Conservation (phyloP, 1,140 invertebrate species). For the Pinna nobilis region DNA sequence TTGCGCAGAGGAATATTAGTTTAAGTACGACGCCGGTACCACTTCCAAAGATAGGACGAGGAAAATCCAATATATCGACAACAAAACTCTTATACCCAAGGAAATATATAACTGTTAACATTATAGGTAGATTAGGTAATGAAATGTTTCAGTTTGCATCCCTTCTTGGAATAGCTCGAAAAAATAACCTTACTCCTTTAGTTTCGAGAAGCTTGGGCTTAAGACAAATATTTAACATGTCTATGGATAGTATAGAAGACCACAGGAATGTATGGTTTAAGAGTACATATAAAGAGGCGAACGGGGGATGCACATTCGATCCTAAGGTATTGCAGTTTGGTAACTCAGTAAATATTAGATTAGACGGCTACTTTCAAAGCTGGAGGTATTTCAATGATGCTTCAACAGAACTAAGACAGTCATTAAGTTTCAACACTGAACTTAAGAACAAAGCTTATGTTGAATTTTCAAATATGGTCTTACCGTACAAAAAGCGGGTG, state of each 20-base stretch:
- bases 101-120: conserved; percentile 2
- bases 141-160: conserved; percentile 49
- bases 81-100: no score
- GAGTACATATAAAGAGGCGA: conserved; percentile 10
- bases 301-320: conserved; percentile 44
- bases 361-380: conserved; percentile 48
- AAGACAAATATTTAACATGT: conserved; percentile 33
- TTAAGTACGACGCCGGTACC: no score
- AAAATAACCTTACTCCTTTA: conserved; percentile 35
- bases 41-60: no score
- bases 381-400: conserved; percentile 47
- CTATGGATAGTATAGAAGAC: not conserved
- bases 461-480: conserved; percentile 9
- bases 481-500: not conserved
- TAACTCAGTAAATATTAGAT: conserved; percentile 15
- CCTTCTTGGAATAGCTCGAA: conserved; percentile 37
- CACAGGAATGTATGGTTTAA: not conserved
- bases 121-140: conserved; percentile 45
- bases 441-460: conserved; percentile 12
- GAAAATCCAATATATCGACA: no score
- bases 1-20: no score
- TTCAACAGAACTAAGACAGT: conserved; percentile 20
- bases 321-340: conserved; percentile 18
- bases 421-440: conserved; percentile 33
- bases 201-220: conserved; percentile 9